Percentiles rank a stretch among this genome's conserved stretches.
Evolutionary conservation across 2,113 vertebrate genomes (phyloP).

Genomic region (Prunella himalayana): DNA sequence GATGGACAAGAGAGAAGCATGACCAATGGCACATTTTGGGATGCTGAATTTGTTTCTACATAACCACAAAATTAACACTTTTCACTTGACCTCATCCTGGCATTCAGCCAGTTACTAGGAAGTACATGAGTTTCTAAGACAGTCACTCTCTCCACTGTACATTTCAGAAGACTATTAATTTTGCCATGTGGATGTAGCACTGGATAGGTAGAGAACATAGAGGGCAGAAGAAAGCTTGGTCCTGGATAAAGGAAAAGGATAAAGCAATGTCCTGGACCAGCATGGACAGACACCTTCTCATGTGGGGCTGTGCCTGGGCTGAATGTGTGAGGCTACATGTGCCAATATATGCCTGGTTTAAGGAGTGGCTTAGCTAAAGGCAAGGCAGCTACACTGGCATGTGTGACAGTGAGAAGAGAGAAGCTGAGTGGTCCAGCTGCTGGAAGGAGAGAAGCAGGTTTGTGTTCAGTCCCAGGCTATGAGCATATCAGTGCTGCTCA

Average conservation of each 20-base stretch:
- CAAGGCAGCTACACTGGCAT: not conserved
- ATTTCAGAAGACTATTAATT: not conserved
- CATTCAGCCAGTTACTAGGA: not conserved
- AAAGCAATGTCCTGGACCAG: not conserved
- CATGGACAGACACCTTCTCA: not conserved
- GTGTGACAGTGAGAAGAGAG: not conserved
- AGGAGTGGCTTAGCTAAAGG: not conserved
- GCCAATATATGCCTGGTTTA: not conserved
- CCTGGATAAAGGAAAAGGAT: not conserved
- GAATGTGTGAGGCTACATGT: not conserved
- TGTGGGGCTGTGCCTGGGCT: not conserved
- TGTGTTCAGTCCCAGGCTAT: not conserved
- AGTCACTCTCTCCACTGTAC: not conserved
- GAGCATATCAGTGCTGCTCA: not conserved
- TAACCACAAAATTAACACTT: not conserved
- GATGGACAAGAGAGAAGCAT: not conserved
- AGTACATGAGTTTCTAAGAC: not conserved
- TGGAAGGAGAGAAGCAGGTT: not conserved
- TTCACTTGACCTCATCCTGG: not conserved
- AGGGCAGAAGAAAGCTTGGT: not conserved
- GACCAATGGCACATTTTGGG: not conserved
- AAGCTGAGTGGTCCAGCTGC: not conserved
- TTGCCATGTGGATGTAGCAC: not conserved
- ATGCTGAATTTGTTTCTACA: not conserved
- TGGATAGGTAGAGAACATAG: not conserved